Evolutionary conservation across 2,888 invertebrate species (phyloP).

Genomic region (Stegana nigrithorax): DNA sequence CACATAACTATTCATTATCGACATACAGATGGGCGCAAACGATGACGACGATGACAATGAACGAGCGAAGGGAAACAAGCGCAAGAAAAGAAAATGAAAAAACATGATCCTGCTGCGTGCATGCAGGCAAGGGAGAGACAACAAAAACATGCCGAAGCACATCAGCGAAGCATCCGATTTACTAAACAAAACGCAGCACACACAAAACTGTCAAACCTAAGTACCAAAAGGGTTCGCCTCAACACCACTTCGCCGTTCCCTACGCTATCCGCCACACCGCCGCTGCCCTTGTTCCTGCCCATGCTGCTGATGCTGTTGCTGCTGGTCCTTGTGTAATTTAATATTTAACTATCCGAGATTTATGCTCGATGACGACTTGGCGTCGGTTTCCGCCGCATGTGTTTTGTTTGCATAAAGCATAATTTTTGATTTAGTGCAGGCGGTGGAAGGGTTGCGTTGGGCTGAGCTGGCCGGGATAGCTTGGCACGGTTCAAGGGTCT

Average conservation of each 20-base stretch:
- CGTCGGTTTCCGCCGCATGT: constrained; percentile 19
- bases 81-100: constrained; percentile 6
- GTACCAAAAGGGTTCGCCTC: constrained; percentile 26
- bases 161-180: constrained; percentile 52
- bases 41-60: constrained; percentile 3
- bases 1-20: constrained; percentile 61
- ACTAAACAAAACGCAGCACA: constrained; percentile 40
- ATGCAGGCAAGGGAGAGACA: neutral
- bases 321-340: constrained; percentile 58
- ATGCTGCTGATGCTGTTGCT: constrained; percentile 22
- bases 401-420: constrained; percentile 57
- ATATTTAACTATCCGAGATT: constrained; percentile 63
- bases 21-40: constrained; percentile 44
- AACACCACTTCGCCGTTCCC: neutral
- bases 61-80: constrained; percentile 9
- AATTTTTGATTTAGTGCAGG: constrained; percentile 65
- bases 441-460: constrained; percentile 43
- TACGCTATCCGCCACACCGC: neutral
- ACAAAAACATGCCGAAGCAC: neutral
- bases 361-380: constrained; percentile 37
- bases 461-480: too few species aligned
- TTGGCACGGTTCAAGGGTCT: too few species aligned
- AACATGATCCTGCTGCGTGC: constrained; percentile 1
- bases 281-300: too few species aligned
- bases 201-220: constrained; percentile 42